Base-by-base conservation (phyloP, 2,113 vertebrate genomes). In the Ochotona princeps region DNA sequence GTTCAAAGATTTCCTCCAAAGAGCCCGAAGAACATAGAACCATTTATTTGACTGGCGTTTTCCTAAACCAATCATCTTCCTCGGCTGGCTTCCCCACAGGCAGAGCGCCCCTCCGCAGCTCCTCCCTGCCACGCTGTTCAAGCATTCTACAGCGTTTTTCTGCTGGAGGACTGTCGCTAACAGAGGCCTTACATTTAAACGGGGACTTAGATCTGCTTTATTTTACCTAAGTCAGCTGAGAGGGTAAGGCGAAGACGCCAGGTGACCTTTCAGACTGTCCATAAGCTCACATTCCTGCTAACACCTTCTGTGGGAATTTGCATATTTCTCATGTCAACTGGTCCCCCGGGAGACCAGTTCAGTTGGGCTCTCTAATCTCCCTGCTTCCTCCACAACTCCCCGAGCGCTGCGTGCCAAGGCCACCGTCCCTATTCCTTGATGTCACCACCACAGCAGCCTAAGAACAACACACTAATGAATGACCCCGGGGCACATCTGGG, bases 391-490 rank as follows among this genome's bases (percentile, higher is more conserved):
- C 25, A 92, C 97, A 87, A 89, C 63, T 92, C 92, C 94, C 67
- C 92, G 96, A 97, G 91, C 85, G 81, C 89, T 96, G 90, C 93
- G 96, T 65, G 96, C 70, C 76, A 91, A 96, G 81, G 69, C 96
- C 66, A 96, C 82, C 67, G 87, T 65, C 47, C 92, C 25, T 89
- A 97, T 92, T 96, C 96, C 92, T 82, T 91, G 96, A 97, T 89
- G 80, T 89, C 73, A 92, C 81, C 76, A 92, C 51, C 49, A 82
- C 28, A 60, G 25, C 85, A 88, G 14, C 38, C 65, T 57, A 93
- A 96, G 94, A 96, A 67, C 51, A 94, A 35, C n/a, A 85, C 80
- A 74, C 85, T 51, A 97, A 95, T 30, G 44, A 76, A 61, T 66
- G 79, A 67, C 73, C 83, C 85, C 96, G 70, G 83, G 32, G 92